Conservation (phyloP, 1,140 invertebrate genomes). For the Frieseomelitta varia region DNA sequence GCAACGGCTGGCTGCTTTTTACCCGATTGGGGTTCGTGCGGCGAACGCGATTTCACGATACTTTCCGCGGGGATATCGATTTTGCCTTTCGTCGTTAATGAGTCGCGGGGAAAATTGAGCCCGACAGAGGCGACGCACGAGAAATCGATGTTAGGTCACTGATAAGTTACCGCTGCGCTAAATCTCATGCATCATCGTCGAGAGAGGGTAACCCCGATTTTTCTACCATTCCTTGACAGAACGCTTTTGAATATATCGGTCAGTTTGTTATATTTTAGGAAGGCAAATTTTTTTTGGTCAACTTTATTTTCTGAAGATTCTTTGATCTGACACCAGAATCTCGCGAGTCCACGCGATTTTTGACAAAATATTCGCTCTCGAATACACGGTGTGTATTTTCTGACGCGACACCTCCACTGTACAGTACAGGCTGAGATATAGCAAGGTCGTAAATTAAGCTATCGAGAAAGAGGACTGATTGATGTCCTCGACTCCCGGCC, state of each 20-base stretch:
- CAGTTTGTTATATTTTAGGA: neutral
- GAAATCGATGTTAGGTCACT: neutral
- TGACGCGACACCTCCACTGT: neutral
- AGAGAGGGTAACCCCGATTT: neutral
- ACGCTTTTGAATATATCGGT: too few relatives aligned
- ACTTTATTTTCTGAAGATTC: neutral
- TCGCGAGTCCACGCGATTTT: too few relatives aligned
- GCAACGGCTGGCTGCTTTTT: conserved; percentile 1
- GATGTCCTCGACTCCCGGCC: neutral
- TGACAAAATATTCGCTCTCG: too few relatives aligned
- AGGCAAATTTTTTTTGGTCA: neutral
- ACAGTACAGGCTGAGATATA: neutral
- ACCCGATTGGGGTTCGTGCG: neutral
- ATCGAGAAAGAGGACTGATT: neutral
- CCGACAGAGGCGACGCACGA: neutral
- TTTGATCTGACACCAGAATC: neutral
- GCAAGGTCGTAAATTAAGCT: neutral
- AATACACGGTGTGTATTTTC: too few relatives aligned
- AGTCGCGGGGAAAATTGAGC: neutral
- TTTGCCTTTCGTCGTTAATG: neutral
- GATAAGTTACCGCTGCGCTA: neutral
- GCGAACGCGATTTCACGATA: neutral
- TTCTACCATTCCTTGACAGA: neutral
- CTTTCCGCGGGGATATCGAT: neutral
- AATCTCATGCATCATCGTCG: neutral